Evolutionary conservation across 92 coral and sea anemone species (phyloP).

Genomic region (Phenganax marumi): DNA sequence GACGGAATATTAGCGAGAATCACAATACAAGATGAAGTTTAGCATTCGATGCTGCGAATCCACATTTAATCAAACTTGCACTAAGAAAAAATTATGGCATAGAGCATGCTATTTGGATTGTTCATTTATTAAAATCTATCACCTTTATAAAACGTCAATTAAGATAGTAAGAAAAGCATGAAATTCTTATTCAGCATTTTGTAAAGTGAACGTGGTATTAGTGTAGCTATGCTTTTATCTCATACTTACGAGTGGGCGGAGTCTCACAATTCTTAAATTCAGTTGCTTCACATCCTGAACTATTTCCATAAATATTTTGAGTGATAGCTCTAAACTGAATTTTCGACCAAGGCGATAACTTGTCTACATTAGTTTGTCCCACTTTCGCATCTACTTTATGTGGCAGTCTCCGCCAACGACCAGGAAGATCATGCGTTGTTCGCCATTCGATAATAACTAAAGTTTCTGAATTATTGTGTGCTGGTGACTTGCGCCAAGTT

Average conservation of each 20-base stretch:
- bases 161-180: too few species aligned
- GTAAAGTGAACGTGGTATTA: too few species aligned
- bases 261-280: conserved; percentile 21
- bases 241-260: conserved; percentile 24
- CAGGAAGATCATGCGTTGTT: conserved; percentile 18
- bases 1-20: background rate
- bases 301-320: conserved; percentile 16
- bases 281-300: conserved; percentile 13
- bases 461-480: conserved; percentile 4
- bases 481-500: background rate
- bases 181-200: too few species aligned
- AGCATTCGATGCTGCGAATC: background rate
- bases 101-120: background rate
- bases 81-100: too few species aligned
- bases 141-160: too few species aligned
- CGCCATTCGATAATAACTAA: conserved; percentile 40
- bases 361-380: conserved; percentile 26
- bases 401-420: background rate
- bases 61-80: too few species aligned
- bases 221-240: background rate
- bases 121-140: background rate
- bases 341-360: conserved; percentile 27
- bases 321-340: conserved; percentile 28
- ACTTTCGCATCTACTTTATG: background rate
- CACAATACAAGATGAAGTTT: background rate